Evolutionary conservation across 2,113 vertebrate genomes (phyloP).

Genomic region (Neolamprologus brichardi): DNA sequence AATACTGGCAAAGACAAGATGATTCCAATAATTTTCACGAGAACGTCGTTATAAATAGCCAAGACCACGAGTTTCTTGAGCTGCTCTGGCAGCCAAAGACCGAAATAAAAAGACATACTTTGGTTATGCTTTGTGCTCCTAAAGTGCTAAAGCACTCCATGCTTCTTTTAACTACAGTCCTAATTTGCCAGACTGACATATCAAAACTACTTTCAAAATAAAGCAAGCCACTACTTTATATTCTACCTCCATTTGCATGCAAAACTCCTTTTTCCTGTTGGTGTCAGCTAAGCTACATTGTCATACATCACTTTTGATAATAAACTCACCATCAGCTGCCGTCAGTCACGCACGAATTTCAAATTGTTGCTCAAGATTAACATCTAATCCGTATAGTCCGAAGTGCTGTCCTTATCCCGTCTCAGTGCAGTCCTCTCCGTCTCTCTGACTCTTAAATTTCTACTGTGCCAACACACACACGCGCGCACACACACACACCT

Average conservation of each 20-base stretch:
- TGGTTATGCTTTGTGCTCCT: not conserved
- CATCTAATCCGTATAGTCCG: not conserved
- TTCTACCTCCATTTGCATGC: not conserved
- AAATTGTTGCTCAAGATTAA: slow-evolving; percentile 3
- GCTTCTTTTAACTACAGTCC: not conserved
- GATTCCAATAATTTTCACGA: slow-evolving; percentile 66
- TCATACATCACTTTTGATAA: not conserved
- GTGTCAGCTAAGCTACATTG: not conserved
- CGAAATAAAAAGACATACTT: not conserved
- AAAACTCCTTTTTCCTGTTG: not conserved
- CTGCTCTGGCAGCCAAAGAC: not conserved
- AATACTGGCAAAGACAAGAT: slow-evolving; percentile 46
- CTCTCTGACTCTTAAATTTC: slow-evolving; percentile 23
- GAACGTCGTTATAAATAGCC: slow-evolving; percentile 58
- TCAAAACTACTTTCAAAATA: not conserved
- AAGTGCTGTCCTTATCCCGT: not conserved
- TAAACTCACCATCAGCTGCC: slow-evolving; percentile 54
- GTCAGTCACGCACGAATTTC: slow-evolving; percentile 1
- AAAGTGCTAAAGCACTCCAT: not conserved
- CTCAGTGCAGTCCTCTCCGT: not conserved
- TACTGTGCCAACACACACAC: not conserved
- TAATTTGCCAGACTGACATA: not conserved
- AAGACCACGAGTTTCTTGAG: not conserved
- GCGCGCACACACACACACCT: not conserved
- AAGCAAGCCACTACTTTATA: not conserved